A percentile compares a stretch with the other conserved stretches of the same genome.
Evolutionary conservation across 2,797 vertebrate species (phyloP).

Genomic region (Rhinophrynus dorsalis): DNA sequence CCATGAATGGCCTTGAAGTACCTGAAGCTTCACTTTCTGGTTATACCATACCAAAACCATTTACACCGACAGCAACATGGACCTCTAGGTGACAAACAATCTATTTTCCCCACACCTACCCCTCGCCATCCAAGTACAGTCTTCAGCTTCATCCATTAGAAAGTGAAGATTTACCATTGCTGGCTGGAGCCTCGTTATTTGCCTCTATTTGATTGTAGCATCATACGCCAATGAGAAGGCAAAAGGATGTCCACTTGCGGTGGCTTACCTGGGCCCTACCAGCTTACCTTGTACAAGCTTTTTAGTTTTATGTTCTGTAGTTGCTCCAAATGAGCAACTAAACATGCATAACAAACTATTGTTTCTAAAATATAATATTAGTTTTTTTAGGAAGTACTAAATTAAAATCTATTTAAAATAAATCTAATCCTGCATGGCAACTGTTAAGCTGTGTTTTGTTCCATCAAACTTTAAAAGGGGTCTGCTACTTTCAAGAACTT

Average conservation of each 20-base stretch:
- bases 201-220: constrained; percentile 51
- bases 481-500: too few relatives aligned
- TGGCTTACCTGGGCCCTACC: constrained; percentile 47
- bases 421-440: too few relatives aligned
- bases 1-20: not conserved
- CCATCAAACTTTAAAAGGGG: too few relatives aligned
- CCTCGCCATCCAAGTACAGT: constrained; percentile 40
- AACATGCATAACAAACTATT: not conserved
- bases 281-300: not conserved
- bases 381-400: too few relatives aligned
- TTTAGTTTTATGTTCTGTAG: not conserved
- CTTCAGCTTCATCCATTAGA: constrained; percentile 46
- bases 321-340: not conserved
- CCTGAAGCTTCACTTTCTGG: not conserved
- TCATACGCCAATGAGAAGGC: constrained; percentile 44
- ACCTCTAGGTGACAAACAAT: constrained; percentile 13
- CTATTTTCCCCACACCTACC: constrained; percentile 45
- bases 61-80: not conserved
- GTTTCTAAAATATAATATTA: too few relatives aligned
- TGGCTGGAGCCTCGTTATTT: constrained; percentile 32
- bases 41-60: not conserved
- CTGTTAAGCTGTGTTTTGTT: too few relatives aligned
- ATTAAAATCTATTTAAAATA: too few relatives aligned
- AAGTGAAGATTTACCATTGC: constrained; percentile 49
- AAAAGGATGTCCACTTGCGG: constrained; percentile 37